Conservation (phyloP, 2,888 invertebrate species). For the Ashinkailepas kermadecensis region DNA sequence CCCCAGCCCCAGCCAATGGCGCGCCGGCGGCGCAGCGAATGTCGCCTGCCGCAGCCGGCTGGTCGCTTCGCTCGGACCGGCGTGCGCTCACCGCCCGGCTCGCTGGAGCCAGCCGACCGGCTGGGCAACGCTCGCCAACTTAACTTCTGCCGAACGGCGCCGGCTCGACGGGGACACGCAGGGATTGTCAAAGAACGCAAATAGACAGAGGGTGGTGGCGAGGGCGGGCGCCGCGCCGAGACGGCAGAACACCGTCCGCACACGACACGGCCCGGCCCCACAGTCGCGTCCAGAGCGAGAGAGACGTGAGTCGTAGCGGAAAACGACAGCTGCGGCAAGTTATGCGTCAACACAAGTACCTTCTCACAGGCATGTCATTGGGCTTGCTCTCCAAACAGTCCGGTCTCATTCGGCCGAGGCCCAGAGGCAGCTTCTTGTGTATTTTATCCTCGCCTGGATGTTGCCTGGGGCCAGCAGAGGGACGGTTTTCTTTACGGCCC, state of each 20-base stretch:
- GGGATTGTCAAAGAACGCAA: slow-evolving; percentile 18
- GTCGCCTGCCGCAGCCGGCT: not conserved
- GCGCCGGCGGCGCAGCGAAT: not conserved
- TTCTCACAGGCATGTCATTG: no score
- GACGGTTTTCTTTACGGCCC: not conserved
- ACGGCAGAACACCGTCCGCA: not conserved
- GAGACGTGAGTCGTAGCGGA: no score
- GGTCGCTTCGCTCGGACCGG: not conserved
- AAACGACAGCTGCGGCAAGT: no score
- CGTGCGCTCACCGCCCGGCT: not conserved
- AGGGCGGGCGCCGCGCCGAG: not conserved
- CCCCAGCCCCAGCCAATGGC: not conserved
- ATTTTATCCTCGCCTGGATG: no score
- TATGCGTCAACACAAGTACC: no score
- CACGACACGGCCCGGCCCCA: no score
- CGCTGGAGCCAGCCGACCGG: not conserved
- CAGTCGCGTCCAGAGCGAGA: no score
- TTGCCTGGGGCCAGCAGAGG: not conserved
- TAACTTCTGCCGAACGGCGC: not conserved
- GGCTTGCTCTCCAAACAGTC: no score
- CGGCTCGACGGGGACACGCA: not conserved
- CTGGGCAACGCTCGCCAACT: not conserved
- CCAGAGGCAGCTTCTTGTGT: no score
- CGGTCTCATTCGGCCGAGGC: no score
- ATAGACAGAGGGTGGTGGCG: not conserved